Percentiles rank a stretch among this genome's conserved stretches.
These are phyloP conservation scores for Macroramphosus scolopax DNA, from an alignment of 2,797 vertebrate genomes.

Conservation along the genomic window DNA sequence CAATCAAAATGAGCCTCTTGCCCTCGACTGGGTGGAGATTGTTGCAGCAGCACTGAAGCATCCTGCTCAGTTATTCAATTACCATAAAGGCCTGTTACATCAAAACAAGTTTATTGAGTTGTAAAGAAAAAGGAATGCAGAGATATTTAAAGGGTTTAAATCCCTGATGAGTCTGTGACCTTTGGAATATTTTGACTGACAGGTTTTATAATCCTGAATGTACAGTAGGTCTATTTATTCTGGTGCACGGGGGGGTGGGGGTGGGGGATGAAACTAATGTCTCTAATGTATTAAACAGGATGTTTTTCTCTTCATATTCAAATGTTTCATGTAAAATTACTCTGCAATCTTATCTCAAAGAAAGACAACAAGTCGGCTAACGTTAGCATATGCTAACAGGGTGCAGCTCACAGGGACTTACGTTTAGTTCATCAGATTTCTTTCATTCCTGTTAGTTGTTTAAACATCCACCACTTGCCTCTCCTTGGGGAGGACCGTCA, in stretches of 20 bases:
- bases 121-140: slow-evolving; percentile 44
- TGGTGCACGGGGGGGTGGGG: not conserved
- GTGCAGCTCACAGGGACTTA: too few relatives aligned
- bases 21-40: slow-evolving; percentile 67
- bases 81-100: slow-evolving; percentile 56
- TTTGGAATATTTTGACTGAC: slow-evolving; percentile 24
- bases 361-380: too few relatives aligned
- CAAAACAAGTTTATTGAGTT: slow-evolving; percentile 68
- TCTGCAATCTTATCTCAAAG: too few relatives aligned
- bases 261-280: not conserved
- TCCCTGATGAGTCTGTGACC: slow-evolving; percentile 27
- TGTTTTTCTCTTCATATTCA: too few relatives aligned
- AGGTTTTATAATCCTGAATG: slow-evolving; percentile 25
- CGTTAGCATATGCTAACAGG: too few relatives aligned
- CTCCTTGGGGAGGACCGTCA: too few relatives aligned
- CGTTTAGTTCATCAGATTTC: too few relatives aligned
- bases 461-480: too few relatives aligned
- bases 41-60: slow-evolving; percentile 66
- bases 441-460: too few relatives aligned
- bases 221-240: slow-evolving; percentile 12
- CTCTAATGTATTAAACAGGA: too few relatives aligned
- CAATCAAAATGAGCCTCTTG: slow-evolving; percentile 76
- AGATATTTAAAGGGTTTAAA: slow-evolving; percentile 33
- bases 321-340: too few relatives aligned
- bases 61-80: slow-evolving; percentile 72